These are phyloP conservation scores for Microvelia longipes DNA, from an alignment of 1,140 invertebrate species.

Conservation along the genomic window DNA sequence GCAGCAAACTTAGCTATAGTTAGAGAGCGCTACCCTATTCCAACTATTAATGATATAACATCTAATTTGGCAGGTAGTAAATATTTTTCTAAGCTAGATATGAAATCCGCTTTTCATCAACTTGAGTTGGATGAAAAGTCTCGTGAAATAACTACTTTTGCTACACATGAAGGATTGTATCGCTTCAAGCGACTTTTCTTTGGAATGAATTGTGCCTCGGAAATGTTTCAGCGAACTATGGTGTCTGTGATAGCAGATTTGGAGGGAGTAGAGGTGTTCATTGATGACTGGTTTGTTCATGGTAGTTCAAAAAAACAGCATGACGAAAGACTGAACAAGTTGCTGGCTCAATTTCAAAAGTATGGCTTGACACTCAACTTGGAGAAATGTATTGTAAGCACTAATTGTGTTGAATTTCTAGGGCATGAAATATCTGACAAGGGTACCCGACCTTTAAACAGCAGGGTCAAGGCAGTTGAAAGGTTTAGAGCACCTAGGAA, in stretches of 20 bases:
- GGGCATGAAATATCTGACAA: not conserved
- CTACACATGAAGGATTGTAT: not conserved
- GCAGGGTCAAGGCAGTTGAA: not conserved
- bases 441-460: not conserved
- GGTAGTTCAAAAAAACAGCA: not conserved
- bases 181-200: not conserved
- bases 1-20: not conserved
- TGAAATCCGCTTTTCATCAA: not conserved
- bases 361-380: not conserved
- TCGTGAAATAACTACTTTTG: not conserved
- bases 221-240: not conserved
- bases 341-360: not conserved
- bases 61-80: not conserved
- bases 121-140: not conserved
- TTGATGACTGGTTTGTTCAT: not conserved
- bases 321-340: not conserved
- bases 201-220: not conserved
- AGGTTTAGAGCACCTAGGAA: not conserved
- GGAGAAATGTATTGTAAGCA: not conserved
- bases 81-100: not conserved
- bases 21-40: not conserved
- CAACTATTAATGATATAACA: not conserved
- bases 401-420: not conserved
- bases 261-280: not conserved
- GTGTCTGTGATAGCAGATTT: not conserved